Base-by-base conservation (phyloP, 2,888 invertebrate genomes). In the Protophormia terraenovae region DNA sequence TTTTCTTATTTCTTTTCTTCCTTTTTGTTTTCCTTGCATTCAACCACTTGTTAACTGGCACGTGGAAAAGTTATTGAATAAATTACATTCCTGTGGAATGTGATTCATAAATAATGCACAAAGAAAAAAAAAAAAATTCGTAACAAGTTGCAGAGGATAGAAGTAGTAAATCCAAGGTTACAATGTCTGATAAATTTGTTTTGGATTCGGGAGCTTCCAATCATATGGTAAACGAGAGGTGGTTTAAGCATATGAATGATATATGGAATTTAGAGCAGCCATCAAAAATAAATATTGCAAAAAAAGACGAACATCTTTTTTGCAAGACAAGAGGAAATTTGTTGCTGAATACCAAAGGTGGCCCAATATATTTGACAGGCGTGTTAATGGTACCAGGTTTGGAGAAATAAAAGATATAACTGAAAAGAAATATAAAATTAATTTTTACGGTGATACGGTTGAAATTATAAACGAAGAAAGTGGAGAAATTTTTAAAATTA, bases 121-220 rank as follows among this genome's bases (percentile, higher is more conserved):
- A n/a, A n/a, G n/a, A n/a, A n/a, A n/a, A n/a, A n/a, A n/a, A n/a
- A n/a, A n/a, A n/a, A n/a, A n/a, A n/a, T n/a, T n/a, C n/a, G n/a
- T n/a, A n/a, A n/a, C n/a, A n/a, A n/a, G n/a, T 62, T 62, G 29
- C 22, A 8, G 47, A 32, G 1, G 35, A 41, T 16, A 29, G 16
- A 29, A 27, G 10, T 27, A 38, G 12, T 55, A 12, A 10, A 35
- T 14, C 16, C 35, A 16, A 45, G 5, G 3, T 16, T 45, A 45
- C 14, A 53, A 4, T 35, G 22, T 24, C 32, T 5, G 47, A 47
- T 22, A 50, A 19, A 71, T 78, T 60, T 38, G 35, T 71, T 32
- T 69, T 71, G 14, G 47, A 78, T 62, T 78, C 78, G 3, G 78
- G 78, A 19, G 69, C 78, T 27, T 71, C 69, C 24, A 71, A 71